Conservation (phyloP, 2,113 vertebrate genomes). For the Scomber japonicus region DNA sequence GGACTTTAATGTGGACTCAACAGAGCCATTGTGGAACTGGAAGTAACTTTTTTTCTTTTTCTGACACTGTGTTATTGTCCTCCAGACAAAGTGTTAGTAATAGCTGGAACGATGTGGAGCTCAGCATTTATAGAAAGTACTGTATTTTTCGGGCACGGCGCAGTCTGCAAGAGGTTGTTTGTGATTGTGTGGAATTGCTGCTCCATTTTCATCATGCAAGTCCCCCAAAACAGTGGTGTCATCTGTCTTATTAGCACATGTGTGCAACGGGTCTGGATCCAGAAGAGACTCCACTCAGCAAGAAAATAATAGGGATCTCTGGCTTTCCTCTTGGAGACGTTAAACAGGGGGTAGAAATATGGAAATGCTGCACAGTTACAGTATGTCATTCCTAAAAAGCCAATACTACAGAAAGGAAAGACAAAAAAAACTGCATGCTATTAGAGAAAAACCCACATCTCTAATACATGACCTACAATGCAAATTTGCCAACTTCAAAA, state of each 20-base stretch:
- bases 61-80: constrained; percentile 56
- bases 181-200: constrained; percentile 56
- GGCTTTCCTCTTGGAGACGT: constrained; percentile 44
- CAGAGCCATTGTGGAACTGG: constrained; percentile 8
- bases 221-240: constrained; percentile 36
- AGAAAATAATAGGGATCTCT: constrained; percentile 64
- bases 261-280: constrained; percentile 32
- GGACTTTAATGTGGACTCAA: constrained; percentile 19
- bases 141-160: constrained; percentile 29
- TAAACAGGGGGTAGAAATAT: constrained; percentile 47
- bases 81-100: constrained; percentile 54
- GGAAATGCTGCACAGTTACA: constrained; percentile 42
- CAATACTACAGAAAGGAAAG: background rate
- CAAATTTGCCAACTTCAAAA: constrained; percentile 57
- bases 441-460: constrained; percentile 28
- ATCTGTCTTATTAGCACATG: constrained; percentile 67
- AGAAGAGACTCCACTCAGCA: constrained; percentile 53
- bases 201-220: constrained; percentile 45
- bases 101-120: constrained; percentile 44
- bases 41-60: constrained; percentile 31
- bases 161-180: constrained; percentile 46
- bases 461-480: constrained; percentile 35
- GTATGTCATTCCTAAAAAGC: constrained; percentile 42
- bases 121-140: constrained; percentile 50
- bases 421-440: constrained; percentile 8